A percentile compares a stretch with the other conserved stretches of the same genome.
phyloP scores from a whole-genome alignment of 1,140 invertebrate species.

The Anoplophora glabripennis region DNA sequence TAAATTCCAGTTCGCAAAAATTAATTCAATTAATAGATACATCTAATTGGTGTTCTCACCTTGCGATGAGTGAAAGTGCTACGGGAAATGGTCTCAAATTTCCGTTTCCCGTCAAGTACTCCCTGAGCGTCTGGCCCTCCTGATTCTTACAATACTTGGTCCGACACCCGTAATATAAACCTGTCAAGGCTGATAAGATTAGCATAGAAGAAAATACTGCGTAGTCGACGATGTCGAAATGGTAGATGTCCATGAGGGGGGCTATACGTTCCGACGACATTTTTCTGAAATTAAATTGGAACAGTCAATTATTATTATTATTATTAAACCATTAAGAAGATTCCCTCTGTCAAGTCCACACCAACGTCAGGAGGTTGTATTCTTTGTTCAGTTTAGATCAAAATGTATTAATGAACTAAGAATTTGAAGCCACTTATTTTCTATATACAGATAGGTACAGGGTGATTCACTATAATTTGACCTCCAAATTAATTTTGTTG shows the following conservation, averaged over 20 bases:
- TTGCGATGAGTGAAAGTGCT: constrained; percentile 77
- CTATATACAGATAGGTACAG: too few species aligned
- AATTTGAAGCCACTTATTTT: too few species aligned
- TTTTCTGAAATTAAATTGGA: constrained; percentile 6
- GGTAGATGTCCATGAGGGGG: constrained; percentile 29
- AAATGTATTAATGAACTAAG: too few species aligned
- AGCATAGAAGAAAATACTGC: constrained; percentile 62
- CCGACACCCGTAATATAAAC: constrained; percentile 68
- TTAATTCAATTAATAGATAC: too few species aligned
- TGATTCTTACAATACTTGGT: constrained; percentile 47
- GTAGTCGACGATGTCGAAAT: constrained; percentile 57
- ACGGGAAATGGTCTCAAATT: constrained; percentile 74
- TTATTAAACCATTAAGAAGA: too few species aligned
- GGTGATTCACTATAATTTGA: too few species aligned
- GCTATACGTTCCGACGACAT: not conserved
- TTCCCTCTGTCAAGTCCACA: too few species aligned
- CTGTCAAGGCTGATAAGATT: constrained; percentile 63
- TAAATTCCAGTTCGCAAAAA: not conserved
- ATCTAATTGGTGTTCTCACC: constrained; percentile 52
- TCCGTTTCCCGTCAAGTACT: constrained; percentile 71
- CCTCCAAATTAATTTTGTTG: too few species aligned
- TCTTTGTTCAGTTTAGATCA: too few species aligned
- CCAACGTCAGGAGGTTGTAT: too few species aligned
- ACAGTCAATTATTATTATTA: too few species aligned
- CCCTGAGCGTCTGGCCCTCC: constrained; percentile 56